Evolutionary conservation across 1,140 invertebrate genomes (phyloP), one percentile per base, ranked within the genome.

Genomic region (Venturia canescens): DNA sequence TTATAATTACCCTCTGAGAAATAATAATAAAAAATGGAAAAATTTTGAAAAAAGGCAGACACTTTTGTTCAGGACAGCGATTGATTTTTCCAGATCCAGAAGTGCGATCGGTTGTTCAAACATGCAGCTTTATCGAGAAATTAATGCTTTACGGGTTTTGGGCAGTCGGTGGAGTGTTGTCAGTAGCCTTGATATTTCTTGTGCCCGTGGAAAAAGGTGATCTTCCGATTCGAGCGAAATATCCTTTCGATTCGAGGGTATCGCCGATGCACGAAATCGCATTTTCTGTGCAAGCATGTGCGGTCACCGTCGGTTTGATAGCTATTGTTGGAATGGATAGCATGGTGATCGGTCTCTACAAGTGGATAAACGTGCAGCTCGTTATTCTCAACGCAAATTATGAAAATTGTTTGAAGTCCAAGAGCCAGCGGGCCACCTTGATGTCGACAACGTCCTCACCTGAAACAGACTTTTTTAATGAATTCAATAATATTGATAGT

Each of bases 131-230:
- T 9, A 21, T 60, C 16, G 84, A 82, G 69, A 83, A 81, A 63
- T 26, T 85, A 4, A 27, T 66, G 6, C 80, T 85, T 5, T 76
- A 79, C 9, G 84, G 83, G 9, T 88, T 88, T 66, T 75, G 9
- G 31, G 16, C 3, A 13, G 21, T 82, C 31, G 82, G 74, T 63
- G 60, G 18, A 27, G 50, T 80, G 15, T 31, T 83, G 2, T 77
- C 71, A n/a, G 27, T 83, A 9, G 79, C 82, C 13, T 26, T 80
- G 23, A 67, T 80, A 31, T 77, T 83, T 72, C 78, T 83, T n/a
- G 82, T 83, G 13, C 82, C 80, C 1, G 78, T 76, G 57, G 27
- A 63, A 72, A 66, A 82, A n/a, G 80, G 80, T 11, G 80, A 78
- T 27, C 44, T 83, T 67, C 82, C 82, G n/a, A 78, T 83, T 44